phyloP scores from a whole-genome alignment of 2,888 invertebrate genomes.

The Mimas tiliae region DNA sequence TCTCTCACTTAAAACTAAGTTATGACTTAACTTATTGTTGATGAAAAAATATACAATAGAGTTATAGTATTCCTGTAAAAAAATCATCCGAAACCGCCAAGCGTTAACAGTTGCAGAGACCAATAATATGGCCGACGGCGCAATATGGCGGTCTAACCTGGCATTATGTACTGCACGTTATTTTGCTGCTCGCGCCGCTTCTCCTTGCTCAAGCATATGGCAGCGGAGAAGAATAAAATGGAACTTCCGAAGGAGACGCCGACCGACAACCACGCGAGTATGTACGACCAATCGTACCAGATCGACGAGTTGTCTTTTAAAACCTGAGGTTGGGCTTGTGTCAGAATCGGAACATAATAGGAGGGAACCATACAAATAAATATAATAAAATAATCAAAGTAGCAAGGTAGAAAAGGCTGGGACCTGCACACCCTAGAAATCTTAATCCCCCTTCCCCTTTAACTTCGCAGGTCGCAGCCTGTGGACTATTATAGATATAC shows the following conservation, averaged over 20 bases:
- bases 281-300: slow-evolving; percentile 94
- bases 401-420: too few species aligned
- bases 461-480: too few species aligned
- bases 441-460: too few species aligned
- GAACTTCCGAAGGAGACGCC: slow-evolving; percentile 90
- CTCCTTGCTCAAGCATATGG: slow-evolving; percentile 91
- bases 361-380: background rate
- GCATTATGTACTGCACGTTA: slow-evolving; percentile 95
- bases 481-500: too few species aligned
- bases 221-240: slow-evolving; percentile 91
- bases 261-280: slow-evolving; percentile 93
- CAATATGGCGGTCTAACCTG: slow-evolving; percentile 87
- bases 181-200: slow-evolving; percentile 89
- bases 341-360: slow-evolving; percentile 33
- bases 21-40: slow-evolving; percentile 35
- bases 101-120: slow-evolving; percentile 60
- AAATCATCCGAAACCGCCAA: slow-evolving; percentile 65
- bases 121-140: slow-evolving; percentile 47
- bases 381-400: too few species aligned
- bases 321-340: slow-evolving; percentile 79
- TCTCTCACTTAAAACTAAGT: slow-evolving; percentile 50
- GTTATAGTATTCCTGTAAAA: slow-evolving; percentile 1
- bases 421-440: too few species aligned
- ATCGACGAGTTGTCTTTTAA: slow-evolving; percentile 89
- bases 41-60: slow-evolving; percentile 25